A percentile compares a stretch with the other conserved stretches of the same genome.
These are phyloP conservation scores for Atta texana DNA, from an alignment of 1,140 invertebrate genomes.

Conservation along the genomic window DNA sequence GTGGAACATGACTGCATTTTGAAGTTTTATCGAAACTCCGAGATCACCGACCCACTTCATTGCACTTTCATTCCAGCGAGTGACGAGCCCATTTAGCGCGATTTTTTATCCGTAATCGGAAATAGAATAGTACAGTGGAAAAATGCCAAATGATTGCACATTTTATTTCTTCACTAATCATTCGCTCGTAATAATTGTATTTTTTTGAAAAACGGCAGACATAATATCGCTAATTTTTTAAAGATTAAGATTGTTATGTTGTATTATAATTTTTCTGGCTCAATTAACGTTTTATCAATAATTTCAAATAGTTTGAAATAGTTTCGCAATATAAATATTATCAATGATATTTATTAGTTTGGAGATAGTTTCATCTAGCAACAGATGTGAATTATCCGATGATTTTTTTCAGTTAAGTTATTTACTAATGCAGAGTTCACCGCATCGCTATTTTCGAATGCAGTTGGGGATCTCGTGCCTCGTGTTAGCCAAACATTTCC, in stretches of 20 bases:
- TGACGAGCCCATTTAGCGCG: background rate
- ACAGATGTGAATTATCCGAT: slow-evolving; percentile 4
- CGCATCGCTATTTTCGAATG: slow-evolving; percentile 26
- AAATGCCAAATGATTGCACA: background rate
- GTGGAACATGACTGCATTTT: background rate
- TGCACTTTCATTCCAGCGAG: slow-evolving; percentile 26
- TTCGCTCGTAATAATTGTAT: background rate
- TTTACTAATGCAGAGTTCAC: background rate
- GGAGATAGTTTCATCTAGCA: background rate
- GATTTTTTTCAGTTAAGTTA: background rate
- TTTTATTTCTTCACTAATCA: background rate
- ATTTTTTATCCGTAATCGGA: slow-evolving; percentile 22
- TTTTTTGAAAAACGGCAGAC: background rate
- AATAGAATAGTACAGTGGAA: slow-evolving; percentile 2
- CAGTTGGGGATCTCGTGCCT: slow-evolving; percentile 25
- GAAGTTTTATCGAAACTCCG: slow-evolving; percentile 41
- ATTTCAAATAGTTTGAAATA: background rate
- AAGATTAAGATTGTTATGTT: background rate
- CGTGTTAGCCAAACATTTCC: slow-evolving; percentile 24
- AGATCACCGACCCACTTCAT: slow-evolving; percentile 41
- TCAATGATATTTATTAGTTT: too few relatives aligned
- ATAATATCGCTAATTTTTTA: background rate
- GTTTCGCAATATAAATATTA: too few relatives aligned
- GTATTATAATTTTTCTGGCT: background rate
- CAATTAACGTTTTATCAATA: background rate